Percentiles rank a stretch among this genome's conserved stretches.
Conservation (phyloP, 2,113 vertebrate genomes). For the Eidolon helvum region DNA sequence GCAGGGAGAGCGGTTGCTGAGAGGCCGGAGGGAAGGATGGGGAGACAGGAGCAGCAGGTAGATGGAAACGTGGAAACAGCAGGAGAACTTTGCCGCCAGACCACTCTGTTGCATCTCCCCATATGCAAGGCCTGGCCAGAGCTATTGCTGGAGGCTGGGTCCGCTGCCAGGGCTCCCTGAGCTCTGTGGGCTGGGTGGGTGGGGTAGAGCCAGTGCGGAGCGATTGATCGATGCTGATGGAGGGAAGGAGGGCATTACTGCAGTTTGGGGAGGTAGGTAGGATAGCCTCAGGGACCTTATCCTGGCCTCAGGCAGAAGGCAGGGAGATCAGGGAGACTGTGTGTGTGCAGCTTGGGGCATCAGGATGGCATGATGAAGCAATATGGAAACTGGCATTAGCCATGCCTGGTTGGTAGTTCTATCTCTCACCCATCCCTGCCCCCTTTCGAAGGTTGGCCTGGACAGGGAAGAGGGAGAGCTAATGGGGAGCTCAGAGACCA, state of each 20-base stretch:
- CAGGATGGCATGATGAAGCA: conserved; percentile 67
- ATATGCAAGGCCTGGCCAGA: not conserved
- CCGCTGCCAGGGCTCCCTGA: not conserved
- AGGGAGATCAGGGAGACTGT: not conserved
- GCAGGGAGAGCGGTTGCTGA: not conserved
- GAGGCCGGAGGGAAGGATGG: not conserved
- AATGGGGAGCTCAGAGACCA: not conserved
- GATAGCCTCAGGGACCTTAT: not conserved
- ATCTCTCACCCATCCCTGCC: conserved; percentile 36
- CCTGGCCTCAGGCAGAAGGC: not conserved
- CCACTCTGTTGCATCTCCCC: conserved; percentile 71
- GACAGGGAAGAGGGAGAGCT: not conserved
- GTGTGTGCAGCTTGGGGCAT: conserved; percentile 15
- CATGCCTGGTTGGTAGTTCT: not conserved
- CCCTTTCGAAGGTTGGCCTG: conserved; percentile 8
- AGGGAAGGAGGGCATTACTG: not conserved
- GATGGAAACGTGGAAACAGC: conserved; percentile 38
- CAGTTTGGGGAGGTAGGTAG: not conserved
- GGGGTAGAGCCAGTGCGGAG: not conserved
- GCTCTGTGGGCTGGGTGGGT: conserved; percentile 31
- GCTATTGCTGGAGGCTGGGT: conserved; percentile 12
- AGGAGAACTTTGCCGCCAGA: conserved; percentile 80
- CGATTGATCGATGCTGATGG: not conserved
- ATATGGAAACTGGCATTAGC: conserved; percentile 73
- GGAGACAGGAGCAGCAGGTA: not conserved